Base-by-base conservation (phyloP, 2,113 vertebrate genomes). In the Circaetus cinerascens region DNA sequence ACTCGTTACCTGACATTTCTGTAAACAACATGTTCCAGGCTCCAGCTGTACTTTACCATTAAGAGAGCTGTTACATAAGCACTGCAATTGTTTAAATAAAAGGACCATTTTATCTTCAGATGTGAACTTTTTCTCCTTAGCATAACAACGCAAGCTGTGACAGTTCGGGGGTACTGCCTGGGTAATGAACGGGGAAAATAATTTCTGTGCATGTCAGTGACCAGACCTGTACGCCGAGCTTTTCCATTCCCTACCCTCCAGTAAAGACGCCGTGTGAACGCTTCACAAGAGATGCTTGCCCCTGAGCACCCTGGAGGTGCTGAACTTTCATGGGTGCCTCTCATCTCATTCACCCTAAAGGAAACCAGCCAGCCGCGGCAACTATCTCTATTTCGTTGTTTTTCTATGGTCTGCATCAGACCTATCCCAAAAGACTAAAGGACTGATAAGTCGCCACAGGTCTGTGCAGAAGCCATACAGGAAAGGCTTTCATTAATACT, bases 11-110 rank as follows among this genome's bases (percentile, higher is more conserved):
- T 25, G 82, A 1, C 23, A 45, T 78, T 89, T 68, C 91, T 81
- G 93, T 82, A 94, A 95, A 94, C 88, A 91, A 36, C 60, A 60
- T 26, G 68, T 94, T 90, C 86, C 73, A 69, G 64, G 88, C 91
- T 91, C 74, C 96, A 94, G 88, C 74, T 96, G 97, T 41, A 95
- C 86, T 50, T 51, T 7, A 40, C 73, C 48, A 60, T 87, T 84
- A 78, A 48, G 76, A 81, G 76, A 56, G 56, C 69, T 68, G 83
- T 91, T 95, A 93, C 53, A 87, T 93, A 92, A 96, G 48, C 76
- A 23, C 27, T 11, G 26, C 10, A 36, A 91, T 60, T 91, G 79
- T 87, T 89, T 79, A 93, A 87, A 90, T 59, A 66, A 92, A 92
- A 93, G 62, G 43, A 81, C 48, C 45, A 3, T 72, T 95, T 94